These are phyloP conservation scores for Hypanus sabinus DNA, from an alignment of 2,113 vertebrate species.

Conservation along the genomic window DNA sequence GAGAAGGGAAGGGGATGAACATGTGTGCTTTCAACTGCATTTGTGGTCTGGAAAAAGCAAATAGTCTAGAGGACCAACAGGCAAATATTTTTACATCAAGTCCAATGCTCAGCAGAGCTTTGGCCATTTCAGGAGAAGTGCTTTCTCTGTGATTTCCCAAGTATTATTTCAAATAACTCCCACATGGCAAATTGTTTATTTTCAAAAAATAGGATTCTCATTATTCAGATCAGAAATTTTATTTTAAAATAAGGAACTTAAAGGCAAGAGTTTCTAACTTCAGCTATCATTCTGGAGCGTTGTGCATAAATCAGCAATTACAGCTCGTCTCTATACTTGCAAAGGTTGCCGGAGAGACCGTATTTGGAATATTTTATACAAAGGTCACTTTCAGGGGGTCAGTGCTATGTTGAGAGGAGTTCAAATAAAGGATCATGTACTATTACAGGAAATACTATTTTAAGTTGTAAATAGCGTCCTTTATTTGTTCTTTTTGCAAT, in stretches of 20 bases:
- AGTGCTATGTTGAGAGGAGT: neutral
- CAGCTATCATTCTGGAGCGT: neutral
- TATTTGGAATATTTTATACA: neutral
- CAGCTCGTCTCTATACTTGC: neutral
- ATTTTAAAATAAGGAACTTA: neutral
- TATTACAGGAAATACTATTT: neutral
- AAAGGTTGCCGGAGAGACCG: neutral
- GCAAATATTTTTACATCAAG: neutral
- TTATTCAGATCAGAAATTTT: neutral
- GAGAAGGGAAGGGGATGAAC: neutral
- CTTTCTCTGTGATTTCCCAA: neutral
- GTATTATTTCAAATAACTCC: neutral
- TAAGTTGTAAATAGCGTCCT: neutral
- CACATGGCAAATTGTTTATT: neutral
- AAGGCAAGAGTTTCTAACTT: neutral
- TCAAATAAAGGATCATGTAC: neutral
- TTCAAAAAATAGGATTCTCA: neutral
- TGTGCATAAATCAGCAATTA: neutral
- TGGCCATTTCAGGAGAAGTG: neutral
- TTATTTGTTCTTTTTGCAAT: neutral
- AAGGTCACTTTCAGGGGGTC: neutral
- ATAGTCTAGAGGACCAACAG: neutral
- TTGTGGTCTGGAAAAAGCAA: neutral
- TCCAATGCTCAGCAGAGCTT: neutral
- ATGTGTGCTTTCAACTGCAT: neutral